Base-by-base conservation (phyloP, 2,888 invertebrate genomes). In the Aphidoletes aphidimyza region DNA sequence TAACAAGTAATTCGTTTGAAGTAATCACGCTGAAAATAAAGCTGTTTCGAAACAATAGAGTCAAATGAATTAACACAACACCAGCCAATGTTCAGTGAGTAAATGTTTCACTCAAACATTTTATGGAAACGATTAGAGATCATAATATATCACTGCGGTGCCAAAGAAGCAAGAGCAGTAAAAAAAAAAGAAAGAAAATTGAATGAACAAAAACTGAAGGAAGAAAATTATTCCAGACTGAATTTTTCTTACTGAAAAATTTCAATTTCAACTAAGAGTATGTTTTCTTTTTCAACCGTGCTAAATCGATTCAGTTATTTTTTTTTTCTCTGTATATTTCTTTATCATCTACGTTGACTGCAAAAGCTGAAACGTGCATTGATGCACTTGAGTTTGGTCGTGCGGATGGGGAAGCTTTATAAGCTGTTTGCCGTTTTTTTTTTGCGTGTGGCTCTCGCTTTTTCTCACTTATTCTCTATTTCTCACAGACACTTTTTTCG, bases 231-330 rank as follows among this genome's bases (percentile, higher is more conserved):
- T 47, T 47, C 17, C 17, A 19, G 11, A 42, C 47, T 47, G 17
- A 6, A 3, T 17, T 47, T 17, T 47, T 47, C 8, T 47, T 2
- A 17, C 9, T 3, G 19, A 47, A 42, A 42, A 42, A 42, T 42
- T 47, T 47, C 47, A 47, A 47, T 47, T 47, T 47, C 47, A 19
- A 17, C 17, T 47, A 3, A 11, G 42, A 42, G 47, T 19, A 47
- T 2, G 19, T 19, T 17, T 47, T 47, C 47, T 42, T 42, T 42
- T n/a, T n/a, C n/a, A n/a, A 22, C 22, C 19, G n/a, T n/a, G n/a
- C 14, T n/a, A 54, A 54, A 54, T 54, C 54, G 54, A 54, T 54
- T 54, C n/a, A n/a, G n/a, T n/a, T n/a, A n/a, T n/a, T n/a, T n/a
- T n/a, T n/a, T n/a, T n/a, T n/a, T n/a, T n/a, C n/a, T n/a, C n/a